Conservation (phyloP, 2,113 vertebrate genomes). For the Oostethus manadensis region DNA sequence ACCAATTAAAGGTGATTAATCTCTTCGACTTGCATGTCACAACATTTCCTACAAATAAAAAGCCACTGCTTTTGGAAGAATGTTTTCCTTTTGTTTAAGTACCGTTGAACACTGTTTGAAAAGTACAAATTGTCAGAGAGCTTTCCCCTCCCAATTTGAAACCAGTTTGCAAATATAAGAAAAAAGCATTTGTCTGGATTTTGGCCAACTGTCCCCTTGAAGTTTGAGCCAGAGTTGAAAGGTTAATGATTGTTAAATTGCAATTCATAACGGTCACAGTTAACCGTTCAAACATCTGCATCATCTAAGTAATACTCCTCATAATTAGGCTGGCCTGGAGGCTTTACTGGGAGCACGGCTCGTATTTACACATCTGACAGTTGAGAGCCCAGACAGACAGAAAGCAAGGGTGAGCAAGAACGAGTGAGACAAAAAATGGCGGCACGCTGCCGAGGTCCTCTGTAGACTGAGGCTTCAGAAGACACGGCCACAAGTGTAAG, state of each 20-base stretch:
- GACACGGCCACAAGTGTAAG: conserved; percentile 33
- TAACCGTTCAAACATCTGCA: conserved; percentile 27
- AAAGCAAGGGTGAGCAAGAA: conserved; percentile 7
- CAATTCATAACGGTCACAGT: not conserved
- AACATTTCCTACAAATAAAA: no score
- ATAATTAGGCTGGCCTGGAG: conserved; percentile 54
- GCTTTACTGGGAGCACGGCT: conserved; percentile 45
- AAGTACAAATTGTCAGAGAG: no score
- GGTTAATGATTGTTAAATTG: not conserved
- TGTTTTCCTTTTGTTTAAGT: no score
- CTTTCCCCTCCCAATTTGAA: no score
- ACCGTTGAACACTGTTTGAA: no score
- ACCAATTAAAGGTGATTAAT: no score
- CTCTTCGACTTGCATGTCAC: no score
- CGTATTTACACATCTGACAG: conserved; percentile 58
- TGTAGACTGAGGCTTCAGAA: conserved; percentile 33
- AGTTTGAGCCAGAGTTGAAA: conserved; percentile 2
- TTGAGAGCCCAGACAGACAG: conserved; percentile 24
- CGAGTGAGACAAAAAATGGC: conserved; percentile 26
- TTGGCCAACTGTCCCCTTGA: not conserved
- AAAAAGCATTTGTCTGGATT: not conserved
- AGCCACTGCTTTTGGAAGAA: no score
- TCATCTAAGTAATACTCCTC: conserved; percentile 44
- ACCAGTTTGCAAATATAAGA: not conserved
- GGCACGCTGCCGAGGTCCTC: conserved; percentile 25